Base-by-base conservation (phyloP, 2,888 invertebrate genomes). In the Drosophila tanythrix region DNA sequence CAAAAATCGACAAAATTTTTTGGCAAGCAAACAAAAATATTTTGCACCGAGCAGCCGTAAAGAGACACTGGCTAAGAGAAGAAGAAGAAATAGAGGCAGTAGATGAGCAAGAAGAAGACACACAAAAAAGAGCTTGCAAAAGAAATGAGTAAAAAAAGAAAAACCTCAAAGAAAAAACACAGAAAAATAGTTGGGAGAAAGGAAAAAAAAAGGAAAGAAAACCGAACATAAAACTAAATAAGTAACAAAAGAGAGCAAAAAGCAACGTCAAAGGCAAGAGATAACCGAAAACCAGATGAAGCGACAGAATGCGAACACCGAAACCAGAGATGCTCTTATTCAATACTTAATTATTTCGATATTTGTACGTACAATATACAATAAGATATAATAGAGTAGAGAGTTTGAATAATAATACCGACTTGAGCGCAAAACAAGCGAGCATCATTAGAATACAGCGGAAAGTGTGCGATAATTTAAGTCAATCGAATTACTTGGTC, bases 11-110 rank as follows among this genome's bases (percentile, higher is more conserved):
- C 75, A 60, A 74, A 71, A 81, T 81, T 83, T 83, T 81, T 83
- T 83, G 81, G 83, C 83, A 86, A 70, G 81, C 83, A 86, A 86
- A 83, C 75, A 83, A 86, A 85, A 83, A 79, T 81, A 83, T 83
- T 83, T 86, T 83, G 77, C 81, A 81, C 83, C 53, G 83, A 77
- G 77, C 81, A 83, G 83, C 81, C 74, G 83, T 86, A 81, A 78
- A 81, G 81, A 70, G 74, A 74, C 74, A 72, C 43, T 52, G 52
- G 40, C 52, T 27, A 80, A 63, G 69, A 56, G 11, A 63, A 61
- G 8, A 61, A 53, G 36, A 35, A 31, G 29, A 56, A 48, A 52
- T 27, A 10, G 25, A 15, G 56, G 33, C 52, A 58, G 48, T 11
- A 46, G 43, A 40, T 40, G 35, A 67, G 58, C 46, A 73, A 61